phyloP scores from a whole-genome alignment of 2,888 invertebrate genomes.

The Mallateleia sp. region DNA sequence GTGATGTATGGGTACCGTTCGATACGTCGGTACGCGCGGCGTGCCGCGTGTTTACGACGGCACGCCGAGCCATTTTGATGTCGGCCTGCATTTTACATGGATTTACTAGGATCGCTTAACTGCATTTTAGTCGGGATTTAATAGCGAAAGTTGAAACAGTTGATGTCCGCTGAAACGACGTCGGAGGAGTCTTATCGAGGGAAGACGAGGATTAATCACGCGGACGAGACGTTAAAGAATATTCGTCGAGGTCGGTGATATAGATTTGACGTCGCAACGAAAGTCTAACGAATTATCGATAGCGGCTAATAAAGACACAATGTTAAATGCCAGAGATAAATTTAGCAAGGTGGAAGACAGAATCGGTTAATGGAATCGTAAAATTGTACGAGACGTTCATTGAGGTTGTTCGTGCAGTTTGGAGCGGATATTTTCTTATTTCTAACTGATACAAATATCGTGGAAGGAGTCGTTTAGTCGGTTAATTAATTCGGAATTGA shows the following conservation, averaged over 20 bases:
- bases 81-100: background rate
- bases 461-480: too few species aligned
- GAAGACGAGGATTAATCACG: conserved; percentile 26
- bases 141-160: conserved; percentile 36
- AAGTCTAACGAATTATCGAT: background rate
- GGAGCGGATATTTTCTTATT: background rate
- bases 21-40: conserved; percentile 1
- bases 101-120: background rate
- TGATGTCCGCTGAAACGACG: conserved; percentile 2
- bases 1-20: conserved; percentile 35
- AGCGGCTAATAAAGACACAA: background rate
- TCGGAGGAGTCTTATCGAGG: background rate
- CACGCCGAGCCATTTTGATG: background rate
- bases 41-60: background rate
- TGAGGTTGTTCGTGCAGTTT: too few species aligned
- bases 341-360: conserved; percentile 3
- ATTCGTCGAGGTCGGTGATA: background rate
- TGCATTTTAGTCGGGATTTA: conserved; percentile 1
- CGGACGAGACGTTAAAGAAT: background rate
- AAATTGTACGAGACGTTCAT: background rate
- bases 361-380: background rate
- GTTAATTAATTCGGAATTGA: too few species aligned
- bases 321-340: conserved; percentile 9
- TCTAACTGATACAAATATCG: too few species aligned
- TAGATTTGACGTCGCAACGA: background rate